phyloP scores from a whole-genome alignment of 2,888 invertebrate species.

The Tachystola acroxantha region DNA sequence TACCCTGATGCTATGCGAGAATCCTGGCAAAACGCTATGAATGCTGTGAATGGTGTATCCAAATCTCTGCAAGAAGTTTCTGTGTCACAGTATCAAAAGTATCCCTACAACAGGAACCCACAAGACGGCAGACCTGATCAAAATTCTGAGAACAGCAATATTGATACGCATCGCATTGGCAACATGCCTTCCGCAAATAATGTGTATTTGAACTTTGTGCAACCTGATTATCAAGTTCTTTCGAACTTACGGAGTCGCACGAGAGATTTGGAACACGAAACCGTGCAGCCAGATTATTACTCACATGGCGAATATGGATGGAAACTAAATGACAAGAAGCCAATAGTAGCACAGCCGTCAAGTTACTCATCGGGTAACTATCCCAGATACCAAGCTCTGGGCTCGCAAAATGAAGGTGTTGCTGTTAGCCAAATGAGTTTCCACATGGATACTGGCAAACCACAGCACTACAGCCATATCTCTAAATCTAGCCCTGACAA shows the following conservation, averaged over 20 bases:
- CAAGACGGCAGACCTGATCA: constrained; percentile 39
- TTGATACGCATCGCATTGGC: constrained; percentile 55
- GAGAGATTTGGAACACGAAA: constrained; percentile 51
- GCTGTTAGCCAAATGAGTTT: constrained; percentile 61
- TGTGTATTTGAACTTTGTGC: constrained; percentile 54
- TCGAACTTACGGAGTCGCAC: constrained; percentile 41
- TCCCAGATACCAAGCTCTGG: constrained; percentile 41
- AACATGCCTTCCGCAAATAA: constrained; percentile 58
- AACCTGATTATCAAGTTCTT: constrained; percentile 50
- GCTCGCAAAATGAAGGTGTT: constrained; percentile 37
- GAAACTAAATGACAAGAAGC: constrained; percentile 62
- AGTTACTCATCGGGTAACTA: constrained; percentile 37
- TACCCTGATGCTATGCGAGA: constrained; percentile 47
- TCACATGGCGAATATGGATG: constrained; percentile 72
- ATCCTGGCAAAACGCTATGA: constrained; percentile 51
- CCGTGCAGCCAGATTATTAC: constrained; percentile 45
- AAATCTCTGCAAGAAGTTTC: constrained; percentile 52
- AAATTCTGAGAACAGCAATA: constrained; percentile 35
- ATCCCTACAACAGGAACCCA: constrained; percentile 37
- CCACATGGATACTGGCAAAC: constrained; percentile 57
- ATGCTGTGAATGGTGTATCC: constrained; percentile 37
- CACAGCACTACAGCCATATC: constrained; percentile 45
- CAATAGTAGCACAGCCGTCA: constrained; percentile 33
- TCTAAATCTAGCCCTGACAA: constrained; percentile 52
- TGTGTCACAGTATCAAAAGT: constrained; percentile 47